Evolutionary conservation across 2,797 vertebrate species (phyloP).

Genomic region (Acrossocheilus wenchowensis): DNA sequence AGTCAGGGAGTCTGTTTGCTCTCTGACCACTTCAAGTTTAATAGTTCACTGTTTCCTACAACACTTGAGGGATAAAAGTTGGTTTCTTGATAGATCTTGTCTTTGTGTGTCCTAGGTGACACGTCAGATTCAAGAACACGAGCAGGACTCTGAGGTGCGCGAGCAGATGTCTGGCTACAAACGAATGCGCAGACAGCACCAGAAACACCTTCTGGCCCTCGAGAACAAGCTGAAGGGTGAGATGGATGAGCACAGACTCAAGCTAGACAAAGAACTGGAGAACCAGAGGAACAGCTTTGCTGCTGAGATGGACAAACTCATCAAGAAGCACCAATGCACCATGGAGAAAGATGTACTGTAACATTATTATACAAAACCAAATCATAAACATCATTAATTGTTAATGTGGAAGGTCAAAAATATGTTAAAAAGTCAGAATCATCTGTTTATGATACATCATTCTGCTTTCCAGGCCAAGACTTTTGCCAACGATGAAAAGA

Average conservation of each 20-base stretch:
- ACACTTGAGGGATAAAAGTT: neutral
- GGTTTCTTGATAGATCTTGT: constrained; percentile 2
- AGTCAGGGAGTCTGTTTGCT: neutral
- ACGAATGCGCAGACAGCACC: constrained; percentile 97
- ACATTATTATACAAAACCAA: neutral
- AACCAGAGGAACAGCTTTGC: constrained; percentile 96
- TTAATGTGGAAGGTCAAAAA: neutral
- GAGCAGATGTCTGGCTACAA: constrained; percentile 99
- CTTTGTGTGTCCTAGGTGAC: constrained; percentile 84
- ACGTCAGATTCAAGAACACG: constrained; percentile 98
- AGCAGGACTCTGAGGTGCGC: constrained; percentile 96
- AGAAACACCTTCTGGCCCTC: constrained; percentile 96
- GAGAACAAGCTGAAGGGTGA: constrained; percentile 98
- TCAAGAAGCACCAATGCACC: constrained; percentile 96
- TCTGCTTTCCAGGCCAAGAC: constrained; percentile 85
- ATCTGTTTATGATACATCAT: neutral
- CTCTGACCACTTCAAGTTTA: neutral
- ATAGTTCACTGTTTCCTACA: neutral
- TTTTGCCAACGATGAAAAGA: constrained; percentile 96
- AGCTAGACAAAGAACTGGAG: constrained; percentile 98
- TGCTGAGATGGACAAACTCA: constrained; percentile 97
- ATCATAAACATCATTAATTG: neutral
- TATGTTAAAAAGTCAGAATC: neutral
- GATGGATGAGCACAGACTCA: constrained; percentile 97
- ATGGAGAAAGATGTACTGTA: constrained; percentile 96